Evolutionary conservation across 2,888 invertebrate genomes (phyloP).

Genomic region (Dryococelus australis): DNA sequence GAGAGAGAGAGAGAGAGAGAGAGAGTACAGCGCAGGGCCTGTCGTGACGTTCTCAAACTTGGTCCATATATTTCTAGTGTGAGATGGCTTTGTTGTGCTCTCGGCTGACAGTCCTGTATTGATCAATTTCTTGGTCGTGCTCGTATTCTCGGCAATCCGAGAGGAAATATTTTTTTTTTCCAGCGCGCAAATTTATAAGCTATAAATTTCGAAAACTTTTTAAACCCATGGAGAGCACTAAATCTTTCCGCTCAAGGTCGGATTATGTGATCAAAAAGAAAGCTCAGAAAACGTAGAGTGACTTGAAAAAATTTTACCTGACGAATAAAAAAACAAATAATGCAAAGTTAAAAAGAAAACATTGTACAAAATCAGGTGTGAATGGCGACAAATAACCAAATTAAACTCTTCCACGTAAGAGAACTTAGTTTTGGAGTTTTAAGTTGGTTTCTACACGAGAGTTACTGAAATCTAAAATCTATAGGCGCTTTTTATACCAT

Average conservation of each 20-base stretch:
- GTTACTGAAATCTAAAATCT: no score
- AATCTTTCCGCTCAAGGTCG: not conserved
- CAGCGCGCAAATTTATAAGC: not conserved
- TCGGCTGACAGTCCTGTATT: not conserved
- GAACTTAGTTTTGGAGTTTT: no score
- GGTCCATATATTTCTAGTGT: conserved; percentile 7
- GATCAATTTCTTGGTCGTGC: not conserved
- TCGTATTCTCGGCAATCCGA: not conserved
- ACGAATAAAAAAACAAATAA: not conserved
- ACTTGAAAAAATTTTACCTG: not conserved
- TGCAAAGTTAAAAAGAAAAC: not conserved
- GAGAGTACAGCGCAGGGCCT: not conserved
- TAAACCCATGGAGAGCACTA: not conserved
- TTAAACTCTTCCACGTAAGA: no score
- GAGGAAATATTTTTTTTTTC: not conserved
- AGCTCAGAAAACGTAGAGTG: not conserved
- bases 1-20: not conserved
- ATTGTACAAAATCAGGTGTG: no score
- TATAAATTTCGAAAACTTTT: not conserved
- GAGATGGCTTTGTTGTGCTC: conserved; percentile 8
- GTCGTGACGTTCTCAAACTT: conserved; percentile 11
- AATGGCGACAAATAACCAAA: no score
- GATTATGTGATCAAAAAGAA: not conserved
- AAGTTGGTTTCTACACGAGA: no score
- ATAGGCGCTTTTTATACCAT: no score